phyloP scores from a whole-genome alignment of 1,140 invertebrate species.

The Metopolophium dirhodum region DNA sequence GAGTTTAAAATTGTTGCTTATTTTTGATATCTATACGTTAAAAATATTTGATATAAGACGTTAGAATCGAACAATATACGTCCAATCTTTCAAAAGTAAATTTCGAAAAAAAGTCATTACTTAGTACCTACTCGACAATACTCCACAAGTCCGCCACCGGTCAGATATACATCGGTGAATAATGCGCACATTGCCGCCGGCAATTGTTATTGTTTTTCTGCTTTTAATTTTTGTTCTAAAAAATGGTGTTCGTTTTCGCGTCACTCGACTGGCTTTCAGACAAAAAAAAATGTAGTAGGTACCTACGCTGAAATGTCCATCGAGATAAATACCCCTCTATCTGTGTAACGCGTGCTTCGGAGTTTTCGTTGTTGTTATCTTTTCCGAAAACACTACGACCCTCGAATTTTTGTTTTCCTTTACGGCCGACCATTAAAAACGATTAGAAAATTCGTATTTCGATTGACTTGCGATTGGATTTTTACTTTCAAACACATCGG shows the following conservation, averaged over 20 bases:
- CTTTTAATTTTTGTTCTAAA: background rate
- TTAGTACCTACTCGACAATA: background rate
- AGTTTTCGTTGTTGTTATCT: background rate
- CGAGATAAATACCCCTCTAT: background rate
- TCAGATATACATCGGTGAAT: background rate
- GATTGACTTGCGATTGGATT: background rate
- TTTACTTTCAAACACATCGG: background rate
- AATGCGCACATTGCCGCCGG: background rate
- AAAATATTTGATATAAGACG: background rate
- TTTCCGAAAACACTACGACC: background rate
- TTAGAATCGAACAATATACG: background rate
- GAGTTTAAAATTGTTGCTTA: too few species aligned
- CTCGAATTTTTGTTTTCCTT: background rate
- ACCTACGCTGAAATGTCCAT: background rate
- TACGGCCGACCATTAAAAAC: background rate
- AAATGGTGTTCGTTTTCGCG: background rate
- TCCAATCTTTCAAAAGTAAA: background rate
- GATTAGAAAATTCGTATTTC: background rate
- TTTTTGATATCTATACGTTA: background rate
- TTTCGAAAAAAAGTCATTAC: background rate
- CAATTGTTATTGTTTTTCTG: background rate
- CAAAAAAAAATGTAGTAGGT: background rate
- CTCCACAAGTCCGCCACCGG: too few species aligned
- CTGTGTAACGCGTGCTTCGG: background rate
- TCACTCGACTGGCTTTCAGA: background rate